These are phyloP conservation scores for Cassiopea andromeda DNA, from an alignment of 30 jellyfish, hydroid and myxozoan genomes.

Conservation along the genomic window DNA sequence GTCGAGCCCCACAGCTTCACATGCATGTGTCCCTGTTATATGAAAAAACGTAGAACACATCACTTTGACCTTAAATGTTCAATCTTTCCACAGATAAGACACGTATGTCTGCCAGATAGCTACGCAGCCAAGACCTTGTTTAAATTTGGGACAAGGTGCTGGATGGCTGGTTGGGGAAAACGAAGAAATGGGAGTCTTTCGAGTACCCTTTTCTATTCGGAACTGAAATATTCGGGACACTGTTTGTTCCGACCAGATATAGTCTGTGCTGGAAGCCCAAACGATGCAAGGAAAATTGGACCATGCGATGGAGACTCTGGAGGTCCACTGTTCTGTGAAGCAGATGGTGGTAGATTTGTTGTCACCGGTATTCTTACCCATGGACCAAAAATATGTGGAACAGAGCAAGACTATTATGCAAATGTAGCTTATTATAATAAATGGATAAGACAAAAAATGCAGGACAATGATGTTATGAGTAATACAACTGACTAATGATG, in stretches of 20 bases:
- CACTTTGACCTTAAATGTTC: neutral
- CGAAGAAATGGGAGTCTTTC: conserved; percentile 36
- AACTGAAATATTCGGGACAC: conserved; percentile 40
- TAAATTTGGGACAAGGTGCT: conserved; percentile 31
- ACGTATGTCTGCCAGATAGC: conserved; percentile 55
- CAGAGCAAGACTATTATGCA: conserved; percentile 59
- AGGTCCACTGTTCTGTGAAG: conserved; percentile 74
- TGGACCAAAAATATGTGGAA: conserved; percentile 74
- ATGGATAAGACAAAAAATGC: conserved; percentile 58
- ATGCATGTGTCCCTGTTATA: too few species aligned
- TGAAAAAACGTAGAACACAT: too few species aligned
- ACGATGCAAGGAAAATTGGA: conserved; percentile 27
- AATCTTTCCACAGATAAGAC: conserved; percentile 17
- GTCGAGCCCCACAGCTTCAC: too few species aligned
- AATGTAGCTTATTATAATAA: conserved; percentile 22
- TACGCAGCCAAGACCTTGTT: conserved; percentile 1
- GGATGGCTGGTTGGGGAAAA: conserved; percentile 90
- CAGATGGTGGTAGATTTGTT: conserved; percentile 44
- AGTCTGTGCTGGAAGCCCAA: conserved; percentile 70
- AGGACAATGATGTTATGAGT: neutral
- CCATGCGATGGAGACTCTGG: conserved; percentile 87
- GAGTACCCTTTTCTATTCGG: conserved; percentile 19
- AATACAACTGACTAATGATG: neutral
- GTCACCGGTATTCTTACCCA: conserved; percentile 72
- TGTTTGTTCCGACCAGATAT: conserved; percentile 60